Evolutionary conservation across 1,140 invertebrate genomes (phyloP), one percentile per base, ranked within the genome.

Genomic region (Bombus turneri): DNA sequence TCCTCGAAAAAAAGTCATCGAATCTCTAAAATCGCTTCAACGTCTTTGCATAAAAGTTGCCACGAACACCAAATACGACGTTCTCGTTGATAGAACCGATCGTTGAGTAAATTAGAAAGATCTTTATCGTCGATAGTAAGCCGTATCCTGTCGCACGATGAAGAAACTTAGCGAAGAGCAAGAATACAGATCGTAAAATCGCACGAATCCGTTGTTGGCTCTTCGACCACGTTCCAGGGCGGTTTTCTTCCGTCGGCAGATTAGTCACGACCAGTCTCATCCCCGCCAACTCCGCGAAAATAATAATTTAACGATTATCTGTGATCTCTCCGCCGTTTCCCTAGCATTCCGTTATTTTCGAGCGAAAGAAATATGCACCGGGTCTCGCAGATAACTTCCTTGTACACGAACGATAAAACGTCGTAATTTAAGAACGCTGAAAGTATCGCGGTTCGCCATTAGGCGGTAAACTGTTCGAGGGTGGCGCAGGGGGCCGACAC

Each of bases 261-360:
- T 92, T 92, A 91, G 82, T 92, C 87, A 91, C 78, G 86, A 78
- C 71, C 79, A 73, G 47, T 72, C 57, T 76, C 79, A 25, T 75
- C 86, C 74, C 66, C 85, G 73, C 31, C 59, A 43, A 74, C 66
- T 62, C 69, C 75, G 89, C 81, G 83, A 91, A 92, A 92, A 93
- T 90, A 90, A 92, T 92, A 93, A 93, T 91, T 93, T 92, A 90
- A 81, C 90, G 88, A 92, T 92, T 93, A 93, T 93, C 92, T 92
- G 34, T 68, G 74, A 88, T 91, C 91, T 91, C 77, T 88, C 68
- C 86, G 62, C 34, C 25, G 62, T 53, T 39, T 73, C 37, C 69
- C 57, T 18, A 64, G 76, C 72, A 37, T 87, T 83, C 87, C 77
- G 86, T 92, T 89, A 88, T 91, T 91, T 88, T 76, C 87, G 78